Evolutionary conservation across 2,113 vertebrate genomes (phyloP).

Genomic region (Neolamprologus sp.): DNA sequence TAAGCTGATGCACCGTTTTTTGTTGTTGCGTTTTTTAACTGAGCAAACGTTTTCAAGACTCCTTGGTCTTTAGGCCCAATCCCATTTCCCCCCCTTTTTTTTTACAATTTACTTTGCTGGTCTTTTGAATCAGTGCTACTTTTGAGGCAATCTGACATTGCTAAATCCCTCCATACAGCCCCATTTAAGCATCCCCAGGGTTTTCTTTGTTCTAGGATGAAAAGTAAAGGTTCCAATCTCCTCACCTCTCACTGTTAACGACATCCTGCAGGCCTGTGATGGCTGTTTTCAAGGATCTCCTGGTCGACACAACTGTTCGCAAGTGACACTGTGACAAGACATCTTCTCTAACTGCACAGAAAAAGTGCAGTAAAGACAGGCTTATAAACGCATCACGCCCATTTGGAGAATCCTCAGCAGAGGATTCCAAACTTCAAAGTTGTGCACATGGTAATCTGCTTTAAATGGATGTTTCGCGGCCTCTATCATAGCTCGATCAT

Average conservation of each 20-base stretch:
- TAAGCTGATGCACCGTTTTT: neutral
- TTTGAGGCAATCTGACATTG: conserved; percentile 39
- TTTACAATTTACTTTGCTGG: conserved; percentile 1
- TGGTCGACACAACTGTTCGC: neutral
- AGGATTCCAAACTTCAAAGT: conserved; percentile 51
- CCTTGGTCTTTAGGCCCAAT: neutral
- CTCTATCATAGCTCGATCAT: conserved; percentile 39
- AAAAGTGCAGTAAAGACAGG: conserved; percentile 21
- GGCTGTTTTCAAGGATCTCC: conserved; percentile 12
- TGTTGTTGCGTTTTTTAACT: neutral
- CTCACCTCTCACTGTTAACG: conserved; percentile 50
- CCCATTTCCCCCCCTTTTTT: neutral
- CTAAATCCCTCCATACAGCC: conserved; percentile 37
- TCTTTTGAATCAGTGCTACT: conserved; percentile 45
- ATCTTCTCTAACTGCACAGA: conserved; percentile 7
- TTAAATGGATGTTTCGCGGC: conserved; percentile 46
- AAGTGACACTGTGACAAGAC: neutral
- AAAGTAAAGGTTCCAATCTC: conserved; percentile 45
- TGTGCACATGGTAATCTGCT: conserved; percentile 52
- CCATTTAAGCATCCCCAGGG: conserved; percentile 55
- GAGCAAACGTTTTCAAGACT: neutral
- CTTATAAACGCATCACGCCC: conserved; percentile 26
- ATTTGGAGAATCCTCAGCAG: neutral
- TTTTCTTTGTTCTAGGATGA: conserved; percentile 61
- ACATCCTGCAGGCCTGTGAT: conserved; percentile 29